phyloP scores from a whole-genome alignment of 2,113 vertebrate species.

The Spilogale gracilis region DNA sequence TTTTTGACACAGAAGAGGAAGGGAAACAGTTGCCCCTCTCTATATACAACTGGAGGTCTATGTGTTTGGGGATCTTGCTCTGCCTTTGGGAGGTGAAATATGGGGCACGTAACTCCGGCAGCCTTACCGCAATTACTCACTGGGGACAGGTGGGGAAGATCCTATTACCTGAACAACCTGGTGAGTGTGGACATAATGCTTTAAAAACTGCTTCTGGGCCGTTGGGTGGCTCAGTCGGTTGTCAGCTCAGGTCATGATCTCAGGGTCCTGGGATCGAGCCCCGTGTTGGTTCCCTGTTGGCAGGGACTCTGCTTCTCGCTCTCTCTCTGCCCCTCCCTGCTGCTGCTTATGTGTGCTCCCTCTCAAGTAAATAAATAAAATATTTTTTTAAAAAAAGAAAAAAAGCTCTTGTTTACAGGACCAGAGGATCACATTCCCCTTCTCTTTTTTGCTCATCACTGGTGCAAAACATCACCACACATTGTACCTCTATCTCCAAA shows the following conservation, averaged over 20 bases:
- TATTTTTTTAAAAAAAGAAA: neutral
- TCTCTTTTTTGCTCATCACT: neutral
- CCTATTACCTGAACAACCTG: constrained; percentile 52
- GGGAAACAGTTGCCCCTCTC: neutral
- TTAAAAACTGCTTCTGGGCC: neutral
- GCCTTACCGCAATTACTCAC: constrained; percentile 60
- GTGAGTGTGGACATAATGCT: neutral
- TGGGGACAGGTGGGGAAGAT: constrained; percentile 60
- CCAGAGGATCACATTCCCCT: neutral
- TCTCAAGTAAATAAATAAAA: neutral
- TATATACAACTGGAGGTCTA: neutral
- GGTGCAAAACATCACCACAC: neutral
- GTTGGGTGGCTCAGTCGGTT: neutral
- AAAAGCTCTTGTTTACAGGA: neutral
- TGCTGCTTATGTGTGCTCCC: neutral
- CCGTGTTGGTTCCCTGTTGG: neutral
- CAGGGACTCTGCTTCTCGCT: neutral
- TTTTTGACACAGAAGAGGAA: neutral
- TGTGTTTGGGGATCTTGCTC: neutral
- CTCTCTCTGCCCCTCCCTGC: neutral
- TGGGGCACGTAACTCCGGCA: neutral
- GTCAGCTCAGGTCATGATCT: neutral
- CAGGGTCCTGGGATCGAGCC: neutral
- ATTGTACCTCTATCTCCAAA: neutral
- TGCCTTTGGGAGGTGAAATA: constrained; percentile 45